These are phyloP conservation scores for Pseudorasbora parva DNA, from an alignment of 2,113 vertebrate species.

Conservation along the genomic window DNA sequence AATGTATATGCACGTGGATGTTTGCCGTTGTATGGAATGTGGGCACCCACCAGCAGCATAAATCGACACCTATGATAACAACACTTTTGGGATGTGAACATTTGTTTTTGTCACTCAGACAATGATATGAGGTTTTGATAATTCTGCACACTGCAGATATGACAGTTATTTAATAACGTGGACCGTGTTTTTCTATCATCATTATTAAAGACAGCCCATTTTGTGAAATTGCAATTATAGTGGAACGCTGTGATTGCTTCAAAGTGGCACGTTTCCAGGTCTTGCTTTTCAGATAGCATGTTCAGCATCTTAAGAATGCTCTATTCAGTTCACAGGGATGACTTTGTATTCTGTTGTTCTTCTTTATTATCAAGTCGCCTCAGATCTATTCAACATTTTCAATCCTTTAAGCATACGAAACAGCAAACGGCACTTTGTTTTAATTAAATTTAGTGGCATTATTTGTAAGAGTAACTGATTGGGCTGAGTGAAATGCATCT, in stretches of 20 bases:
- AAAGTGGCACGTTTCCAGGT: slow-evolving; percentile 6
- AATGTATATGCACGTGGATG: too few relatives aligned
- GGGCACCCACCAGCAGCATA: too few relatives aligned
- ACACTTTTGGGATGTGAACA: too few relatives aligned
- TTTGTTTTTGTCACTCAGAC: not conserved
- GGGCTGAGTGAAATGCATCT: not conserved
- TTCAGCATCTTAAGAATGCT: not conserved
- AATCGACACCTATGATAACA: too few relatives aligned
- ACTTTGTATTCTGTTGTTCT: not conserved
- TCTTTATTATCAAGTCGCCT: not conserved
- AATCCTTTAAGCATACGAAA: not conserved
- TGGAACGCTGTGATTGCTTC: slow-evolving; percentile 5
- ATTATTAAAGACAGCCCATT: not conserved
- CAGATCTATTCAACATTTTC: not conserved
- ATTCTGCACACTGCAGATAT: not conserved
- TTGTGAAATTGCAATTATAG: slow-evolving; percentile 24
- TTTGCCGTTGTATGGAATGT: too few relatives aligned
- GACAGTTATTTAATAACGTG: not conserved
- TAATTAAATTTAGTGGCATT: not conserved
- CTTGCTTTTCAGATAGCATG: slow-evolving; percentile 14
- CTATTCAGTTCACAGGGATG: slow-evolving; percentile 7
- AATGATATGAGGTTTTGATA: not conserved
- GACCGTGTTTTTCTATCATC: not conserved
- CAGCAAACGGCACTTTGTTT: not conserved
- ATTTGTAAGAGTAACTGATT: not conserved